Conservation (phyloP, 1,140 invertebrate species). For the Meloidogyne floridensis region DNA sequence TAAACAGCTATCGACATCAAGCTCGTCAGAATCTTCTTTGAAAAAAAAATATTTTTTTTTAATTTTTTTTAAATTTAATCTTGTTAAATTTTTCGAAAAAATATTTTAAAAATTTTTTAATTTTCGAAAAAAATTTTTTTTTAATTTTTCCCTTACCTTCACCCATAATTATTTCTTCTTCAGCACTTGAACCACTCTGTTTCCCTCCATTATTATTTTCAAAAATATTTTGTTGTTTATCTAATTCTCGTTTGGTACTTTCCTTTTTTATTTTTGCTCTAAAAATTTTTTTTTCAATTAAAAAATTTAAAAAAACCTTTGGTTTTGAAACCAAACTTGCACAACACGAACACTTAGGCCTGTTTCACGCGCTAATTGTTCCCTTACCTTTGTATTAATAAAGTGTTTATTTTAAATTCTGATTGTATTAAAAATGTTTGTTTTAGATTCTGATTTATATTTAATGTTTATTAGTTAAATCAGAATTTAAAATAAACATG, state of each 20-base stretch:
- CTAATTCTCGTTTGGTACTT: slow-evolving; percentile 16
- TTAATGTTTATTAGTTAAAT: not conserved
- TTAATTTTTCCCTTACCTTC: slow-evolving; percentile 21
- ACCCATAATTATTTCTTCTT: slow-evolving; percentile 14
- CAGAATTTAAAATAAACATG: too few species aligned
- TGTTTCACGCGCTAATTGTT: slow-evolving; percentile 84
- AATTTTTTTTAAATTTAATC: not conserved
- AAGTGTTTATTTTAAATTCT: not conserved
- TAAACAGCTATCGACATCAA: slow-evolving; percentile 1
- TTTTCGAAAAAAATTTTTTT: slow-evolving; percentile 12
- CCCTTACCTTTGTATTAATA: slow-evolving; percentile 25
- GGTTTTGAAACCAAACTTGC: slow-evolving; percentile 98
- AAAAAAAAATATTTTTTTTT: not conserved
- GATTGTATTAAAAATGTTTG: not conserved
- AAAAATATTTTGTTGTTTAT: slow-evolving; percentile 35
- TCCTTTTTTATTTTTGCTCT: slow-evolving; percentile 34
- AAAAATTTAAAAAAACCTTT: slow-evolving; percentile 77
- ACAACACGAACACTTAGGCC: slow-evolving; percentile 93
- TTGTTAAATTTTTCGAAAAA: slow-evolving; percentile 4
- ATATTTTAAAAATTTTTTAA: too few species aligned
- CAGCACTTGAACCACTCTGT: slow-evolving; percentile 9
- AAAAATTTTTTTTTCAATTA: not conserved
- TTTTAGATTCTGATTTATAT: not conserved
- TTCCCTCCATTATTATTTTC: slow-evolving; percentile 11
- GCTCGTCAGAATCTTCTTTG: slow-evolving; percentile 14